Percentiles rank a stretch among this genome's conserved stretches.
Conservation (phyloP, 2,888 invertebrate species). For the Epirrita christyi region DNA sequence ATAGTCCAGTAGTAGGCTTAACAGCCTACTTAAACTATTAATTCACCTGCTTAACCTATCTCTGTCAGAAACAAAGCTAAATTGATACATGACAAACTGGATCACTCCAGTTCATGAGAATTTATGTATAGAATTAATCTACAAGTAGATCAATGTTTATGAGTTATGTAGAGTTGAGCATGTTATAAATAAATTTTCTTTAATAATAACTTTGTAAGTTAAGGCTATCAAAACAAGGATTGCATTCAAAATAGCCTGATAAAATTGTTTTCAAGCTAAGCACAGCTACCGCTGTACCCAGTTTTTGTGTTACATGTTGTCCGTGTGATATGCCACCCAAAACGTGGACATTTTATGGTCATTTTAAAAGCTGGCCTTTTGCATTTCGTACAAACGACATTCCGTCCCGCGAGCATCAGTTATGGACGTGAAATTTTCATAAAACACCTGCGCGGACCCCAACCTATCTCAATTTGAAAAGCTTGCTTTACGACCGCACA, state of each 20-base stretch:
- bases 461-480: slow-evolving; percentile 61
- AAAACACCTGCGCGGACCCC: slow-evolving; percentile 49
- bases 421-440: slow-evolving; percentile 54
- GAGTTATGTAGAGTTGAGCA: no score
- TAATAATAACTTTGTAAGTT: no score
- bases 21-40: no score
- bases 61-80: no score
- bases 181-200: no score
- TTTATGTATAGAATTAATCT: no score
- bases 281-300: slow-evolving; percentile 15
- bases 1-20: no score
- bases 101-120: no score
- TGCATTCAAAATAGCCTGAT: slow-evolving; percentile 1
- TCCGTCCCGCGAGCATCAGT: slow-evolving; percentile 42
- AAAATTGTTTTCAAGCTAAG: slow-evolving; percentile 14
- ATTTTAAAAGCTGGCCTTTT: slow-evolving; percentile 39
- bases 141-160: no score
- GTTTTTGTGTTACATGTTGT: slow-evolving; percentile 17
- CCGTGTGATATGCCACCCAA: slow-evolving; percentile 30
- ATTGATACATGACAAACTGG: no score
- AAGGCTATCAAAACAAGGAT: background rate
- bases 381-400: slow-evolving; percentile 39
- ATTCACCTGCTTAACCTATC: no score
- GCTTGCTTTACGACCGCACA: slow-evolving; percentile 51
- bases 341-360: background rate